Percentiles rank a stretch among this genome's conserved stretches.
Evolutionary conservation across 2,113 vertebrate genomes (phyloP).

Genomic region (Bubalus kerabau): DNA sequence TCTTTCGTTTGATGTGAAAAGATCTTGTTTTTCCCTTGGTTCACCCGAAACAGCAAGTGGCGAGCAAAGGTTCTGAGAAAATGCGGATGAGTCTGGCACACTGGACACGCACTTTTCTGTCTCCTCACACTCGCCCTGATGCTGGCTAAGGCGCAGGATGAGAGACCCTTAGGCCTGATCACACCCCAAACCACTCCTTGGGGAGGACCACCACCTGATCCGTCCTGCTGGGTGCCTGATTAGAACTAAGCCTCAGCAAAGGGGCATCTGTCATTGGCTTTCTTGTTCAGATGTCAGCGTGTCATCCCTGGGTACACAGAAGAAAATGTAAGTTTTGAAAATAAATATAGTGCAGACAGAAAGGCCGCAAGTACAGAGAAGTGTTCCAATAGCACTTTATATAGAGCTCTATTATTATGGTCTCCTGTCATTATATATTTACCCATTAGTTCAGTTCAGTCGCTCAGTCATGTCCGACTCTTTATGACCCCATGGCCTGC

Average conservation of each 20-base stretch:
- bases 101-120: background rate
- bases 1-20: background rate
- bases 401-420: rapidly evolving
- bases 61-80: background rate
- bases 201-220: background rate
- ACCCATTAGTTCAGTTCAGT: background rate
- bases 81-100: background rate
- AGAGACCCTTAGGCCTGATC: background rate
- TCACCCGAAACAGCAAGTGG: background rate
- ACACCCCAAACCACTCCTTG: background rate
- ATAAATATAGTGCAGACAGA: background rate
- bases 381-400: background rate
- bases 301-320: background rate
- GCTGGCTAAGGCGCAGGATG: background rate
- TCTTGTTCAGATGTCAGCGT: background rate
- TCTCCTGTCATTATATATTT: background rate
- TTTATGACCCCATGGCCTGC: background rate
- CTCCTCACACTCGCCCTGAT: background rate
- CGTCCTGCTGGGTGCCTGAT: background rate
- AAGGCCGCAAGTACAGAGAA: background rate
- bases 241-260: background rate
- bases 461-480: rapidly evolving
- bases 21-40: background rate
- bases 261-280: background rate
- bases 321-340: background rate